phyloP scores from a whole-genome alignment of 2,888 invertebrate genomes.

The Athetis lepigone region DNA sequence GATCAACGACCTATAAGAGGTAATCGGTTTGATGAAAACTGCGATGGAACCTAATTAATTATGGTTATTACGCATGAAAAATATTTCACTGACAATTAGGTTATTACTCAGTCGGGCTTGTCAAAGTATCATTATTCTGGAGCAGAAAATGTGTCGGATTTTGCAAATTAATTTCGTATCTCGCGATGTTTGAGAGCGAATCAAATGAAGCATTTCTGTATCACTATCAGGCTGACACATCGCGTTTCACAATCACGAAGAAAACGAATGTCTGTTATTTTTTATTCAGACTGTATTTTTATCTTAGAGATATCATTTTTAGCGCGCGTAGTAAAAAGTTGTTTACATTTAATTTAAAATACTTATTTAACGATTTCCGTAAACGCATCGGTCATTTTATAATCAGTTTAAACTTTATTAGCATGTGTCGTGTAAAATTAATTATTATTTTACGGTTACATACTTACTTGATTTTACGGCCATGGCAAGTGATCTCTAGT shows the following conservation, averaged over 20 bases:
- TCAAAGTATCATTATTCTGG: conserved; percentile 42
- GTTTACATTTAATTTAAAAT: conserved; percentile 4
- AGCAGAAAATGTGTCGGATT: conserved; percentile 35
- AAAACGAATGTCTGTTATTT: conserved; percentile 37
- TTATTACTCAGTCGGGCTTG: conserved; percentile 34
- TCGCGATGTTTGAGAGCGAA: conserved; percentile 35
- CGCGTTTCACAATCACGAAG: conserved; percentile 24
- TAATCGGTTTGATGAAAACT: conserved; percentile 29
- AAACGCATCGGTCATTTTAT: conserved; percentile 15
- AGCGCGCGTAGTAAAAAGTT: conserved; percentile 12
- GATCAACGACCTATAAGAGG: conserved; percentile 48
- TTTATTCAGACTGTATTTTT: conserved; percentile 20
- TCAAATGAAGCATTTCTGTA: conserved; percentile 34
- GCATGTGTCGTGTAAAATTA: conserved; percentile 36
- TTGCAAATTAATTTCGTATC: conserved; percentile 39
- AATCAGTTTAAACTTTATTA: conserved; percentile 24
- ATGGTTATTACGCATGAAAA: conserved; percentile 29
- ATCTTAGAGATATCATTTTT: conserved; percentile 21
- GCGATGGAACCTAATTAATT: conserved; percentile 37
- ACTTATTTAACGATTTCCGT: conserved; percentile 18
- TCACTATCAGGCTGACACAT: conserved; percentile 38
- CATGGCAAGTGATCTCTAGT: conserved; percentile 56
- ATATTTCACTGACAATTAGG: conserved; percentile 44
- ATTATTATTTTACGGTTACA: conserved; percentile 58
- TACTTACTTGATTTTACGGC: conserved; percentile 56